Base-by-base conservation (phyloP, 2,888 invertebrate species). In the Bombylius major region DNA sequence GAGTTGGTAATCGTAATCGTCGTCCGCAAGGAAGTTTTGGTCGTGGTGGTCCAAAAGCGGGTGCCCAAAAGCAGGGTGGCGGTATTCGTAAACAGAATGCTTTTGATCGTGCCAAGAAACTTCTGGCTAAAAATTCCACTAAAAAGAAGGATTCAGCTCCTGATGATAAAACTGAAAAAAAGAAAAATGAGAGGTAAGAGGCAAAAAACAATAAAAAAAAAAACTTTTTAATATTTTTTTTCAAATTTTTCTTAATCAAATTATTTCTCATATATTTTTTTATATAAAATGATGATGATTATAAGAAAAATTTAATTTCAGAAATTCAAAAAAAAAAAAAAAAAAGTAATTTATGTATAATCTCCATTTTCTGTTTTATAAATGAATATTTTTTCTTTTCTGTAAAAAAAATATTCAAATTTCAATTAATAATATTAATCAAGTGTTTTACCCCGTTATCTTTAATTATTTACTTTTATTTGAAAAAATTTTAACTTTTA, bases 11-110 rank as follows among this genome's bases (percentile, higher is more conserved):
- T 66, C 69, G 66, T 64, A 67, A 66, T 65, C 67, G 68, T 63
- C 66, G 68, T 65, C 64, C 63, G 64, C 67, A 67, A 66, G 69
- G 74, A 72, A 59, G 59, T 56, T 72, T 72, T 67, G 70, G 68
- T 71, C 70, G 71, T 67, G 71, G 71, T 71, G 72, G 66, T 68
- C 67, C 66, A 69, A 71, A 67, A 66, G 65, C 67, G 62, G 61
- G 61, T 59, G 67, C 70, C 57, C 67, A 69, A 68, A 71, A 71
- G 66, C 69, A 70, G 66, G 69, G 69, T 64, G 72, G 73, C 68
- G 74, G 73, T 66, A 73, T 75, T 71, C 74, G 74, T 66, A 75
- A 75, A 69, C 75, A 73, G 69, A 75, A 75, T 71, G 71, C 73
- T 66, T 72, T 73, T 69, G 73, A 73, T 72, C 73, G 74, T 70